These are phyloP conservation scores for Bovichtus variegatus DNA, from an alignment of 2,797 vertebrate species.

Conservation along the genomic window DNA sequence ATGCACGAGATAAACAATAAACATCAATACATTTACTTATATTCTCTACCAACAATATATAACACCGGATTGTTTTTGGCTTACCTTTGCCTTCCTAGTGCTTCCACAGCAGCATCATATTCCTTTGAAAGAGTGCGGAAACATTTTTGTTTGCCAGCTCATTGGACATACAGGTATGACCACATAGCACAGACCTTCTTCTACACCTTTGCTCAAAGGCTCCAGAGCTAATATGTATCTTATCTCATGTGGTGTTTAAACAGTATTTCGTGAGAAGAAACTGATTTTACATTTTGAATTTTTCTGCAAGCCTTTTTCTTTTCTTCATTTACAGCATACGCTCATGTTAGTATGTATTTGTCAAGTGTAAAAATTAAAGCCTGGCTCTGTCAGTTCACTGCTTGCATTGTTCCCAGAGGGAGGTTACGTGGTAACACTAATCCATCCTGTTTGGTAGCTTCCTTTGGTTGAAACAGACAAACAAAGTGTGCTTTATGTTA, in stretches of 20 bases:
- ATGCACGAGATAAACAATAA: background rate
- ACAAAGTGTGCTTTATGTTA: background rate
- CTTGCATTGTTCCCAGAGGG: background rate
- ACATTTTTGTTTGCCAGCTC: background rate
- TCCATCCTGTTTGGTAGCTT: constrained; percentile 42
- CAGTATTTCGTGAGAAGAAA: background rate
- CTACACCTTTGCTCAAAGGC: background rate
- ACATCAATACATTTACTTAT: background rate
- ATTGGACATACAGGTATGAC: constrained; percentile 35
- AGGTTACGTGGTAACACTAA: constrained; percentile 1
- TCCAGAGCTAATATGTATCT: background rate
- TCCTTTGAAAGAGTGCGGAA: background rate
- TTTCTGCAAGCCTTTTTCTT: background rate
- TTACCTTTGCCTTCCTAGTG: no score
- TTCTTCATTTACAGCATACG: background rate
- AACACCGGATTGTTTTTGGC: background rate
- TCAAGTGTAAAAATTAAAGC: background rate
- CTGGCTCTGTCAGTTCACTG: background rate
- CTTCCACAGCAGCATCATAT: background rate
- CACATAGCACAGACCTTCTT: background rate
- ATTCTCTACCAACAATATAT: background rate
- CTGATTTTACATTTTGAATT: no score
- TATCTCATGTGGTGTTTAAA: background rate
- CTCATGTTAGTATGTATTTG: background rate
- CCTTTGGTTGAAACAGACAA: background rate